Percentiles rank a stretch among this genome's conserved stretches.
phyloP scores from a whole-genome alignment of 1,140 invertebrate species.

The Hycleus phaleratus region DNA sequence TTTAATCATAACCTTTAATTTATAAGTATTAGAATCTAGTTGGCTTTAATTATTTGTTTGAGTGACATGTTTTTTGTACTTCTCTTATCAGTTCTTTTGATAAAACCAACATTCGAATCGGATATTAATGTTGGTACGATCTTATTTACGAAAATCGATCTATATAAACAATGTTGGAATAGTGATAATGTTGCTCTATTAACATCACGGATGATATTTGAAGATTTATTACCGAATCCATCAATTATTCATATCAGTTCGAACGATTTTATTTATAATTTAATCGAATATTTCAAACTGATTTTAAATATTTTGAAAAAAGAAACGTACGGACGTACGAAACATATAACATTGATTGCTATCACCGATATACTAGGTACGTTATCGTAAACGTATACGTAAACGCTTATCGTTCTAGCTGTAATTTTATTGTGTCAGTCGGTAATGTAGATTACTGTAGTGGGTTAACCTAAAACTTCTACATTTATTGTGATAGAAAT shows the following conservation, averaged over 20 bases:
- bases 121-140: slow-evolving; percentile 28
- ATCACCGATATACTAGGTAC: slow-evolving; percentile 45
- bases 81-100: neutral
- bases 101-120: neutral
- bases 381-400: too few relatives aligned
- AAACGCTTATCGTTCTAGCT: too few relatives aligned
- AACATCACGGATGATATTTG: slow-evolving; percentile 41
- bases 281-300: slow-evolving; percentile 46
- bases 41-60: neutral
- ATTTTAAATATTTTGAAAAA: slow-evolving; percentile 43
- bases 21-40: too few relatives aligned
- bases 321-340: slow-evolving; percentile 40
- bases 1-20: too few relatives aligned
- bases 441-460: too few relatives aligned
- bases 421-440: too few relatives aligned
- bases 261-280: slow-evolving; percentile 40
- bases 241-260: slow-evolving; percentile 40
- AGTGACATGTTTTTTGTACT: neutral
- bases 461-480: too few relatives aligned
- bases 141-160: slow-evolving; percentile 40
- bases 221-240: slow-evolving; percentile 38
- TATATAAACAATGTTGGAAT: slow-evolving; percentile 42
- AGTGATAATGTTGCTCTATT: slow-evolving; percentile 42
- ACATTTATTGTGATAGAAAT: neutral
- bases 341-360: slow-evolving; percentile 45